Base-by-base conservation (phyloP, 2,888 invertebrate species). In the Axea sp. region DNA sequence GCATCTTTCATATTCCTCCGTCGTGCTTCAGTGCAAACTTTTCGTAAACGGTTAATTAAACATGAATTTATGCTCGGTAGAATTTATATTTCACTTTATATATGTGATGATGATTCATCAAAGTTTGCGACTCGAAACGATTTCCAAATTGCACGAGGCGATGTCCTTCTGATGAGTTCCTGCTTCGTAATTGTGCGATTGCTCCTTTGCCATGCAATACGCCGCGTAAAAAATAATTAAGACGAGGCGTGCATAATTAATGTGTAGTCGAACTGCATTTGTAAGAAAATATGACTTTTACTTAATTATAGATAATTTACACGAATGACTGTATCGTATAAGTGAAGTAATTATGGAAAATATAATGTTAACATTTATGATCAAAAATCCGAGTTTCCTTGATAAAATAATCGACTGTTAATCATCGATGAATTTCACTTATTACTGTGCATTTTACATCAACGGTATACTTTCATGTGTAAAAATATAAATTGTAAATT, bases 221-320 rank as follows among this genome's bases (percentile, higher is more conserved):
- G 19, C 17, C 3, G 26, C 31, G 24, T 5, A 35, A n/a, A 55
- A 68, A 68, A 51, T 39, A 68, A 59, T 59, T 41, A 43, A 47
- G 59, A 15, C 17, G 26, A 35, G 28, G 67, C 31, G 49, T 57
- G 11, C 14, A 19, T 68, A 68, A 68, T 68, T 43, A 51, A 59
- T 51, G 22, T 22, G 12, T 22, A 17, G 45, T 35, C 37, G 28
- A 57, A 39, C 37, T 15, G 24, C 30, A 9, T 31, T 49, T 57
- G 31, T 33, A 57, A 49, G 51, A 51, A 51, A 39, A 33, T 15
- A 22, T 30, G 49, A 68, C 68, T 49, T 68, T 68, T 59, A 59
- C 68, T 68, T 43, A 68, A 68, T 68, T 59, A 43, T 26, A 43
- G 41, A 17, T 15, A 51, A 57, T 33, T 67, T 67, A 28, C 11